Evolutionary conservation across 1,140 invertebrate genomes (phyloP), one percentile per base, ranked within the genome.

Genomic region (Campoletis sonorensis): DNA sequence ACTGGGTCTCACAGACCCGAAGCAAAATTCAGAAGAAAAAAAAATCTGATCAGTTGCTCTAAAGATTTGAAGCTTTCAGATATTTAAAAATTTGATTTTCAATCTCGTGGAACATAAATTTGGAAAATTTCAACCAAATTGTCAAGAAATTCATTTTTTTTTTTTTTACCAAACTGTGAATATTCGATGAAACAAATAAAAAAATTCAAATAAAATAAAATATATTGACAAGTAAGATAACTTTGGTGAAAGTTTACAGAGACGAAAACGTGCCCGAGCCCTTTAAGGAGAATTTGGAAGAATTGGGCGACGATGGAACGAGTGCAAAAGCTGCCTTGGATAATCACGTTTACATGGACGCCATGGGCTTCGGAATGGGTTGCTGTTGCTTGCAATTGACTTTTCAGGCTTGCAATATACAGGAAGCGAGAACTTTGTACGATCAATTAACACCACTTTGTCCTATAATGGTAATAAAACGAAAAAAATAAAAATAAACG

Each of bases 291-390:
- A 93, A 96, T 94, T 91, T 97, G 92, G 27, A 84, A 27, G 81
- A 80, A 13, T 88, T 93, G 10, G 93, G 93, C 2, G 95, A 98
- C 82, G 96, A 98, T 90, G 94, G 96, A 26, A 94, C 94, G 80
- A 94, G 90, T 89, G 92, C 86, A 21, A 93, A 92, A 61, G 94
- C 94, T n/a, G 94, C 95, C 1, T 92, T 94, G 85, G 95, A 96
- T 2, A 96, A 98, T 93, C 97, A 98, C 88, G 95, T 99, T 81
- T 98, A 99, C 86, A 96, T 99, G 96, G 99, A 99, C 91, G 97
- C 98, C 0, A 99, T 99, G 98, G 98, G 98, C 45, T 99, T 99
- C 92, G 99, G 99, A 58, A 99, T 99, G 99, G 99, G 99, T 45
- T 98, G 97, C 89, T 99, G 97, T 88, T 99, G 99, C 90, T 93